Evolutionary conservation across 2,113 vertebrate genomes (phyloP), one percentile per base, ranked within the genome.

Genomic region (Pleuronectes platessa): DNA sequence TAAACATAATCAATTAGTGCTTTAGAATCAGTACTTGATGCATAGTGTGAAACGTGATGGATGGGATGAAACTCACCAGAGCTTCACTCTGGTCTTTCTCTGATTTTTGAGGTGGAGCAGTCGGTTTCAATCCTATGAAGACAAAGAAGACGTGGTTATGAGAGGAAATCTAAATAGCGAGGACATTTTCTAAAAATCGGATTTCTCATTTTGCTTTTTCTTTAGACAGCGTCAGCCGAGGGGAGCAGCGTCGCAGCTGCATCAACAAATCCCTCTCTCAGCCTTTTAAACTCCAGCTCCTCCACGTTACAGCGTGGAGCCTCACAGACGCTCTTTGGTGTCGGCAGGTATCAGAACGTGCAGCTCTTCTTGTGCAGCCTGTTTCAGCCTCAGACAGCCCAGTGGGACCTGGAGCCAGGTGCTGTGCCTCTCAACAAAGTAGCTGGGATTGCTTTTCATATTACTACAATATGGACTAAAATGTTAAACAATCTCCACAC

Each of bases 11-110:
- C 40, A 42, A 4, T 35, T n/a, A 42, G 14, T 58, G 24, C 61
- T 59, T 63, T 18, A 63, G 20, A 66, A 53, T 51, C 10, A 24
- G 3, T 53, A 18, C 80, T 65, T 63, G 24, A 47, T 66, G 8
- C 21, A 15, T 49, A 37, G n/a, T 59, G 49, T 58, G 35, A 35
- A 20, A 65, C 40, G 26, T 60, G 31, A 24, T 45, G 10, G 21
- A 66, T 3, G 54, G 51, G 15, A 31, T 12, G 31, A 21, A 17
- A 75, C 93, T 92, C 81, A 95, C 94, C 91, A 80, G 84, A 86
- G 86, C 80, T 88, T 92, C 90, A 81, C 62, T 87, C 71, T 89
- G 85, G 23, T 92, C 85, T 82, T 92, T 94, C 68, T 94, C 92
- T 80, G 89, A 58, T 72, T 89, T 89, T 61, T 88, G 85, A 74